phyloP scores from a whole-genome alignment of 2,113 vertebrate species.

The Phalacrocorax pelagicus region DNA sequence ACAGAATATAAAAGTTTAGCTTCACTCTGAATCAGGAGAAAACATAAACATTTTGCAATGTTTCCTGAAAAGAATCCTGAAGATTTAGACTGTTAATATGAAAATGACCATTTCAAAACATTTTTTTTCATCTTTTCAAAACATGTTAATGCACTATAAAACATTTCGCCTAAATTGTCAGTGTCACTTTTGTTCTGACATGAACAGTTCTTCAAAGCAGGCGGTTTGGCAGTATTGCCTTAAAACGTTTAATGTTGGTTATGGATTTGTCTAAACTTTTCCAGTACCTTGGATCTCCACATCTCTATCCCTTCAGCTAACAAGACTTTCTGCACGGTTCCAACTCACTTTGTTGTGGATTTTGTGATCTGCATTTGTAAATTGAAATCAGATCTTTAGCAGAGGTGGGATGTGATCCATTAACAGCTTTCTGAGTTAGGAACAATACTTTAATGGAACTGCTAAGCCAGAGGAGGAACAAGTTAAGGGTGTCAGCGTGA shows the following conservation, averaged over 20 bases:
- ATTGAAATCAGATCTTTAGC: not conserved
- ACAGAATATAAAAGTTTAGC: not conserved
- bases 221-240: not conserved
- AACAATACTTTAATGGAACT: not conserved
- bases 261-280: not conserved
- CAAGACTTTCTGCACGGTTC: not conserved
- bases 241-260: not conserved
- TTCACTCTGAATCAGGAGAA: not conserved
- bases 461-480: not conserved
- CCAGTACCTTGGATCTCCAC: not conserved
- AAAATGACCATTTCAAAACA: constrained; percentile 4
- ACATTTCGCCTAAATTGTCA: not conserved
- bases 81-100: not conserved
- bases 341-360: not conserved
- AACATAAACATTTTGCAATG: constrained; percentile 13
- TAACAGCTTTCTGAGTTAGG: not conserved
- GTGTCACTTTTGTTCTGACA: not conserved
- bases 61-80: not conserved
- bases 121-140: not conserved
- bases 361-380: constrained; percentile 3
- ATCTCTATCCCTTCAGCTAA: not conserved
- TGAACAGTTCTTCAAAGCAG: not conserved
- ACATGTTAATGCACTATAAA: not conserved
- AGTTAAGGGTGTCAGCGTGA: not conserved
- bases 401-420: constrained; percentile 5